These are phyloP conservation scores for Eulemur albifrons DNA, from an alignment of 2,797 vertebrate genomes.

Conservation along the genomic window DNA sequence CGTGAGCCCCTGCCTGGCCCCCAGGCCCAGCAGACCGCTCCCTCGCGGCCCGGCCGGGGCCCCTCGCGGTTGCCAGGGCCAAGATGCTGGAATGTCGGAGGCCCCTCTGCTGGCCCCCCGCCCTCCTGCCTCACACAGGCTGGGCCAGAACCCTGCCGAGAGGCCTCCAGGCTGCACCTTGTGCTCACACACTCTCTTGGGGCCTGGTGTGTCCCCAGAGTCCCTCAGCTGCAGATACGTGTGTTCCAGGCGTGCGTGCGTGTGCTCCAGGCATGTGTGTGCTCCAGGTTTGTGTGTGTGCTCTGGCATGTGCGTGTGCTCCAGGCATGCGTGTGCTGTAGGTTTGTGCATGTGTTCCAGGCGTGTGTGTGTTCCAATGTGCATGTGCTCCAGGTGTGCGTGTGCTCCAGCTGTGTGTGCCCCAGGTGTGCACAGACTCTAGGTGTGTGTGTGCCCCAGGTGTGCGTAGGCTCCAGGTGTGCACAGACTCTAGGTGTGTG, in stretches of 20 bases:
- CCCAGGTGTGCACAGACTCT: too few species aligned
- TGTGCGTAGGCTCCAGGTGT: fast-evolving
- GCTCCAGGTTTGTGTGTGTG: background rate
- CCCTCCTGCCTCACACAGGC: background rate
- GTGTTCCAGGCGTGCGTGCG: background rate
- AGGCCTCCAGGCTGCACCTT: background rate
- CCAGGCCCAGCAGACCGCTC: background rate
- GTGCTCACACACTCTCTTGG: background rate
- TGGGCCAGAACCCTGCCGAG: background rate
- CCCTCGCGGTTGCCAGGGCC: background rate
- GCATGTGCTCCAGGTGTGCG: fast-evolving
- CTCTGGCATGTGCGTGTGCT: fast-evolving
- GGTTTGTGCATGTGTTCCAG: too few species aligned
- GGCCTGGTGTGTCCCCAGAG: fast-evolving
- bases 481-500: too few species aligned
- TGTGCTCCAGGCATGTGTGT: background rate
- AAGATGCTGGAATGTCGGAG: background rate
- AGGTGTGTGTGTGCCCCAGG: background rate
- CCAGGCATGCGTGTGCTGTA: too few species aligned
- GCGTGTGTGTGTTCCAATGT: too few species aligned
- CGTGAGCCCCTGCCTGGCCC: background rate
- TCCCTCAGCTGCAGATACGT: background rate
- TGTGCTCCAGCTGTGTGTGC: background rate
- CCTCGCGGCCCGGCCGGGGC: background rate
- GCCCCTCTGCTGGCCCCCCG: background rate